phyloP scores from a whole-genome alignment of 2,888 invertebrate genomes.

The Alitta virens region DNA sequence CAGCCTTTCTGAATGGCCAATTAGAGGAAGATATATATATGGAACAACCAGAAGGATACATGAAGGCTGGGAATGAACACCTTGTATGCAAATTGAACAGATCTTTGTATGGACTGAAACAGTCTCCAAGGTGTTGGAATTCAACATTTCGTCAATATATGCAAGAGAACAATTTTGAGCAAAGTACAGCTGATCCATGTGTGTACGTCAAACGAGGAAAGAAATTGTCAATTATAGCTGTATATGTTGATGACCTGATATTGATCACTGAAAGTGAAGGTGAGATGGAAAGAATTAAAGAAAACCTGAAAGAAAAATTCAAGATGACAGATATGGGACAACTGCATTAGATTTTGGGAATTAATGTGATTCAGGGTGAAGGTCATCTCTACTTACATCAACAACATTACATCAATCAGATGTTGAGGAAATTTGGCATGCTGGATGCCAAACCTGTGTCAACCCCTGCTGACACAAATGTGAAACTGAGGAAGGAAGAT shows the following conservation, averaged over 20 bases:
- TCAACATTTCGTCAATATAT: conserved; percentile 20
- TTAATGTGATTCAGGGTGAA: not conserved
- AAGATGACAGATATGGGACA: conserved; percentile 3
- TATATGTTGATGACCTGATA: conserved; percentile 32
- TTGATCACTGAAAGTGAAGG: not conserved
- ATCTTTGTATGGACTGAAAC: conserved; percentile 34
- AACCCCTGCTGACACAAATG: not conserved
- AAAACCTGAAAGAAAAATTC: not conserved
- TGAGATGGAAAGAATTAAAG: not conserved
- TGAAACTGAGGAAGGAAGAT: not conserved
- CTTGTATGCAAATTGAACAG: conserved; percentile 26
- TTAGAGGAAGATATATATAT: conserved; percentile 28
- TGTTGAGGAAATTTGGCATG: conserved; percentile 3
- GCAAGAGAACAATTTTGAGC: conserved; percentile 13
- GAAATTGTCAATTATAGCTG: conserved; percentile 11
- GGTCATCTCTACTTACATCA: not conserved
- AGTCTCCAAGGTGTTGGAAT: conserved; percentile 32
- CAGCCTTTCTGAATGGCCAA: conserved; percentile 24
- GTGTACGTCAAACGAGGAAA: conserved; percentile 16
- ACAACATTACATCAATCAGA: not conserved
- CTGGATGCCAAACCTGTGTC: not conserved
- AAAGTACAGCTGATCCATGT: conserved; percentile 24
- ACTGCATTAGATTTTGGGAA: not conserved
- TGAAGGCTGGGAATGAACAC: not conserved
- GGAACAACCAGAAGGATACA: conserved; percentile 30